Percentiles rank a stretch among this genome's conserved stretches.
Conservation (phyloP, 2,113 vertebrate genomes). For the Cyprinus carpio region DNA sequence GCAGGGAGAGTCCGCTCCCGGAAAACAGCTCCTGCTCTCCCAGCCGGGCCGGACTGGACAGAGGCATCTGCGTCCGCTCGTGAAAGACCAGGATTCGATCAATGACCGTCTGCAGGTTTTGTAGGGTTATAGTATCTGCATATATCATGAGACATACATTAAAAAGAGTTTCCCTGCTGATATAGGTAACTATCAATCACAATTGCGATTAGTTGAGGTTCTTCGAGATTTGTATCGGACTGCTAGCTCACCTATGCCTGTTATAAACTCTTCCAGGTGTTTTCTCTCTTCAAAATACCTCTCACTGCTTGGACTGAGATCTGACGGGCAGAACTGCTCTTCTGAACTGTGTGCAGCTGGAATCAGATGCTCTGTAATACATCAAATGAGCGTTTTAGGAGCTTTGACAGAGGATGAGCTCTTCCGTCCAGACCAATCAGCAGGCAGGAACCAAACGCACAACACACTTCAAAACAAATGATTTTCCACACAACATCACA, state of each 20-base stretch:
- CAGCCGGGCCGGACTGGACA: constrained; percentile 34
- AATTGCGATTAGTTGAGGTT: not conserved
- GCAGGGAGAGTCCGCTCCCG: constrained; percentile 53
- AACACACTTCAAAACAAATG: not conserved
- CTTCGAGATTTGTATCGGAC: not conserved
- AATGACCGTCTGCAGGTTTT: constrained; percentile 56
- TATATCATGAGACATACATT: not conserved
- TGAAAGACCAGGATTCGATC: constrained; percentile 50
- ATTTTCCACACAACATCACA: not conserved
- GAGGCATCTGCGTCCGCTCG: constrained; percentile 37
- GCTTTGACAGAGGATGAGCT: not conserved
- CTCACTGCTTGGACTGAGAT: constrained; percentile 42
- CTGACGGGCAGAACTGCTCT: constrained; percentile 52
- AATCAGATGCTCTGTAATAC: constrained; percentile 46
- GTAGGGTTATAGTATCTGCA: constrained; percentile 54
- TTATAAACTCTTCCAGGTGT: constrained; percentile 59
- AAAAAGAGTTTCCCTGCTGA: not conserved
- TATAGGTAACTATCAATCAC: not conserved
- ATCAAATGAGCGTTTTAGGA: constrained; percentile 38
- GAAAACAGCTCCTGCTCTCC: constrained; percentile 60
- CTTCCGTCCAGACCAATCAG: not conserved
- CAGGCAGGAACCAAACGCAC: not conserved
- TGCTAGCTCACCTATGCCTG: constrained; percentile 51
- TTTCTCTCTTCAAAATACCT: constrained; percentile 48
- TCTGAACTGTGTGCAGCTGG: constrained; percentile 38